Conservation (phyloP, 2,888 invertebrate genomes). For the Drosophila monieri region DNA sequence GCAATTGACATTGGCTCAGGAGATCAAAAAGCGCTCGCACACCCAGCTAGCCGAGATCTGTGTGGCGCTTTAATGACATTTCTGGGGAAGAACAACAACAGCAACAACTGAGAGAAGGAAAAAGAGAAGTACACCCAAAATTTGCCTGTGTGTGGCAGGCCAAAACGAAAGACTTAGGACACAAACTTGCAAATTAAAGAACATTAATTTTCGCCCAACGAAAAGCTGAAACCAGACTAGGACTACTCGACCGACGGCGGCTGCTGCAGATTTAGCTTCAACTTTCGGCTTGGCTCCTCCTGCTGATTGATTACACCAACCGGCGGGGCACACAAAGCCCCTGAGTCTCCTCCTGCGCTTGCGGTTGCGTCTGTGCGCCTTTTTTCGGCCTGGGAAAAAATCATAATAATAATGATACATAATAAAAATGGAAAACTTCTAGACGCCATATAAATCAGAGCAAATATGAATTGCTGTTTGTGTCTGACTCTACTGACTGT, state of each 20-base stretch:
- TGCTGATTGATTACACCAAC: slow-evolving; percentile 71
- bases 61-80: slow-evolving; percentile 75
- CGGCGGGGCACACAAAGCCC: slow-evolving; percentile 20
- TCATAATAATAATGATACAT: slow-evolving; percentile 77
- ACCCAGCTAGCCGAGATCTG: slow-evolving; percentile 40
- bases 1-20: slow-evolving; percentile 72
- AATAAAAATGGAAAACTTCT: slow-evolving; percentile 80
- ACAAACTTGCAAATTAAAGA: slow-evolving; percentile 80
- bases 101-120: slow-evolving; percentile 22
- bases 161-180: slow-evolving; percentile 76
- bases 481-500: slow-evolving; percentile 62
- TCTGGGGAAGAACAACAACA: slow-evolving; percentile 59
- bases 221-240: slow-evolving; percentile 32
- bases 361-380: slow-evolving; percentile 17
- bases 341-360: slow-evolving; percentile 8
- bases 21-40: slow-evolving; percentile 47
- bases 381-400: slow-evolving; percentile 71
- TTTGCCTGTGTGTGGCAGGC: slow-evolving; percentile 38
- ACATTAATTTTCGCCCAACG: slow-evolving; percentile 70
- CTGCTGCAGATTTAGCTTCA: slow-evolving; percentile 4
- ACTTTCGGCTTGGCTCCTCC: slow-evolving; percentile 18
- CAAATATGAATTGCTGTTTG: slow-evolving; percentile 79
- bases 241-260: slow-evolving; percentile 13
- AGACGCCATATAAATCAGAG: slow-evolving; percentile 79
- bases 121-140: neutral